These are phyloP conservation scores for Pristionchus maxplancki DNA, from an alignment of 2,888 invertebrate species.

Conservation along the genomic window DNA sequence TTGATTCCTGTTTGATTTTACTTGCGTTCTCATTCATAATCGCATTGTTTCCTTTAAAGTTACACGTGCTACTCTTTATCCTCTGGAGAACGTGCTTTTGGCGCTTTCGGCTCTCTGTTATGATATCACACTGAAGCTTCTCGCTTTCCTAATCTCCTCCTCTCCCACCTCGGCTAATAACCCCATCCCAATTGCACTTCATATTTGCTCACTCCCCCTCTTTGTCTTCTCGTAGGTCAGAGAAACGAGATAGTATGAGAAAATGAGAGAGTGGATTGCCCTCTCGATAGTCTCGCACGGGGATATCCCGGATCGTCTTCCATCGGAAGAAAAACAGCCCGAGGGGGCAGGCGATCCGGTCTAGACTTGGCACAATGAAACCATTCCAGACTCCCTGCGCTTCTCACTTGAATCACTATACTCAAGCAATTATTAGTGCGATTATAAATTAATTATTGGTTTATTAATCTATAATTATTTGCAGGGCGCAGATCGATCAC, in stretches of 20 bases:
- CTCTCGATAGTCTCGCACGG: neutral
- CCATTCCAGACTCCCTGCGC: neutral
- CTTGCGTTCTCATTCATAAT: too few relatives aligned
- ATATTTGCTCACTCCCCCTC: neutral
- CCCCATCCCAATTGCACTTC: neutral
- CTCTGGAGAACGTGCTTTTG: too few relatives aligned
- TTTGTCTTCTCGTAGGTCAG: neutral
- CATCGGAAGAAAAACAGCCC: constrained; percentile 5
- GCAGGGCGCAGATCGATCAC: constrained; percentile 92
- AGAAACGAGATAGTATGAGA: neutral
- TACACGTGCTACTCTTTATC: too few relatives aligned
- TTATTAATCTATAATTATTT: constrained; percentile 78
- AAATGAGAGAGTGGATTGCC: too few relatives aligned
- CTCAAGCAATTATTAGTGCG: too few relatives aligned
- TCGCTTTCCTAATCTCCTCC: neutral
- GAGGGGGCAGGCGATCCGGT: neutral
- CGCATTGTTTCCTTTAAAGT: too few relatives aligned
- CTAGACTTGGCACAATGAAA: neutral
- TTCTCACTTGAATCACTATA: neutral
- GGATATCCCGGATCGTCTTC: neutral
- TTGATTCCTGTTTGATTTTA: too few relatives aligned
- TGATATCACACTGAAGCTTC: neutral
- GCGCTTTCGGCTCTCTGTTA: too few relatives aligned
- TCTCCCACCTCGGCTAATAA: neutral
- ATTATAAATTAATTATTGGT: neutral